Conservation (phyloP, 2,797 vertebrate species). For the Glossophaga mutica region DNA sequence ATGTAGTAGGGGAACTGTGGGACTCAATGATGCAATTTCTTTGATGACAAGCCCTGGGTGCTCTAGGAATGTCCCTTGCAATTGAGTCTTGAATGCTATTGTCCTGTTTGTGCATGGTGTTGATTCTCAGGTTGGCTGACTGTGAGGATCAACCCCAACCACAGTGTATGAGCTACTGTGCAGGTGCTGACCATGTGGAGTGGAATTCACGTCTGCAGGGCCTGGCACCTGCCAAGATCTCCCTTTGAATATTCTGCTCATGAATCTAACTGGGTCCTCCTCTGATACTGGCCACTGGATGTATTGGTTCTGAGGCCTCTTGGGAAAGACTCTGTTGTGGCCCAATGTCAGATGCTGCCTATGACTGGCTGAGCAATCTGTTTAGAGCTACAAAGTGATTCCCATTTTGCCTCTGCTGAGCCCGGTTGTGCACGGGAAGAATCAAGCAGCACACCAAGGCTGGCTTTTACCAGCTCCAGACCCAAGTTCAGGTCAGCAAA, state of each 20-base stretch:
- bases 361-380: not conserved
- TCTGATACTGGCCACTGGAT: not conserved
- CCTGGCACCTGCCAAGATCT: not conserved
- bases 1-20: not conserved
- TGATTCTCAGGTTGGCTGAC: not conserved
- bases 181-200: not conserved
- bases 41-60: not conserved
- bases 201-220: not conserved
- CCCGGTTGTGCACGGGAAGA: not conserved
- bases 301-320: not conserved
- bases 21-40: not conserved
- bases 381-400: not conserved
- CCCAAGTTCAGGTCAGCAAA: not conserved
- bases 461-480: not conserved
- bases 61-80: not conserved
- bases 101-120: not conserved
- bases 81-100: not conserved
- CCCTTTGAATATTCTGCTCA: not conserved
- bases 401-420: not conserved
- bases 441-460: not conserved
- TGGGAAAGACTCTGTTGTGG: not conserved
- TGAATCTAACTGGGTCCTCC: not conserved
- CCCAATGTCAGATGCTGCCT: not conserved
- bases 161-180: not conserved
- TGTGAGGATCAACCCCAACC: not conserved